Base-by-base conservation (phyloP, 2,797 vertebrate species). In the Clangula hyemalis region DNA sequence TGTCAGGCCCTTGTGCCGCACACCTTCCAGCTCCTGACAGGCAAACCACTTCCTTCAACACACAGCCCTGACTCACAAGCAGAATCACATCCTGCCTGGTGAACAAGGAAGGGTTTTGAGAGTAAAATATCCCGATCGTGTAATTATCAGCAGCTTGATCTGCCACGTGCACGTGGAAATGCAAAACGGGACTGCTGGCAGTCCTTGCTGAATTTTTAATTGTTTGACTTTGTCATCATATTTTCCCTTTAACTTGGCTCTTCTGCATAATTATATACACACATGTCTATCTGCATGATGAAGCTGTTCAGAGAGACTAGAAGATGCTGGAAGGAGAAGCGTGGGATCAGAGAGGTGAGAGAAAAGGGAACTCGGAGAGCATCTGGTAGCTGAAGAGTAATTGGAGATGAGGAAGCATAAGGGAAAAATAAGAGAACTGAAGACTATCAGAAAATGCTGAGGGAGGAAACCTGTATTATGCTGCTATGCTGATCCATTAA, bases 61-160 rank as follows among this genome's bases (percentile, higher is more conserved):
- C 71, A 65, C 21, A 82, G 45, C 32, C 60, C 79, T 88, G 92
- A 94, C 61, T 93, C 80, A 91, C 39, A 64, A 13, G 7, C 65
- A 93, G 73, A 90, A 85, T 77, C 73, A 90, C 54, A 83, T 93
- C 85, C 83, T 86, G 58, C 57, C 82, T 36, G 39, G 77, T n/a
- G 58, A 93, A 95, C 0, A 6, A 94, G 87, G 87, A 95, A 91
- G 36, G 17, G 28, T 38, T 91, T 72, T 54, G 53, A 47, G 64
- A 95, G 82, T 41, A 83, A 80, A 95, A 79, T 49, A 79, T 61
- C 27, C 43, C 53, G 58, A 36, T 78, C 51, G 2, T 66, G 19
- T 70, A 87, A 87, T 90, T 82, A 89, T 43, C 75, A 94, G 47
- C 85, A 95, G 75, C 68, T 89, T 85, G 54, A 87, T 91, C 64